phyloP scores from a whole-genome alignment of 1,140 invertebrate genomes.

The Drosophila insularis region DNA sequence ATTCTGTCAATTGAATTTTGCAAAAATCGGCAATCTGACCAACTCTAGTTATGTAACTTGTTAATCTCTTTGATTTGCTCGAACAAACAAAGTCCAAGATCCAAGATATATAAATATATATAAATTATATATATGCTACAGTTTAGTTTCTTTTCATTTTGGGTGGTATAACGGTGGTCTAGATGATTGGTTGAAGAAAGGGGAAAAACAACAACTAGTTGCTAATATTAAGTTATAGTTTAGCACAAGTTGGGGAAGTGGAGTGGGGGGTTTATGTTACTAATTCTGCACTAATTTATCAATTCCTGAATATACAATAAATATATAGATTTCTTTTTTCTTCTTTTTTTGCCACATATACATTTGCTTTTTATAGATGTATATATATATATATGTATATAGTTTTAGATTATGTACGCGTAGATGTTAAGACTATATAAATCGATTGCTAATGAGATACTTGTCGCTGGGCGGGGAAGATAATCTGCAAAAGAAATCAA shows the following conservation, averaged over 20 bases:
- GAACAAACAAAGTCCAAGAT: not conserved
- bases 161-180: slow-evolving; percentile 40
- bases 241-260: too few species aligned
- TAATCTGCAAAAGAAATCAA: slow-evolving; percentile 2
- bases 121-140: slow-evolving; percentile 16
- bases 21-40: not conserved
- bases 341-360: slow-evolving; percentile 19
- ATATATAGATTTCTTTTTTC: slow-evolving; percentile 37
- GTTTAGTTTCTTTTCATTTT: not conserved
- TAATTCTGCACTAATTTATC: slow-evolving; percentile 60
- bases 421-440: slow-evolving; percentile 12
- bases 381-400: slow-evolving; percentile 4
- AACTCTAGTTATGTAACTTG: not conserved
- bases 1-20: not conserved
- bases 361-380: slow-evolving; percentile 10
- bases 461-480: slow-evolving; percentile 20
- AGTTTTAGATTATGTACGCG: slow-evolving; percentile 5
- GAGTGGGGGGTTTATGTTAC: slow-evolving; percentile 8
- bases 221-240: slow-evolving; percentile 28
- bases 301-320: slow-evolving; percentile 60
- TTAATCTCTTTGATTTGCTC: not conserved
- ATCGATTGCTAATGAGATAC: slow-evolving; percentile 22
- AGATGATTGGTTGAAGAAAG: not conserved
- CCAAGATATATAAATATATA: not conserved
- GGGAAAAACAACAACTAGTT: slow-evolving; percentile 40